Percentiles rank a stretch among this genome's conserved stretches.
Conservation (phyloP, 2,113 vertebrate species). For the Coregonus clupeaformis region DNA sequence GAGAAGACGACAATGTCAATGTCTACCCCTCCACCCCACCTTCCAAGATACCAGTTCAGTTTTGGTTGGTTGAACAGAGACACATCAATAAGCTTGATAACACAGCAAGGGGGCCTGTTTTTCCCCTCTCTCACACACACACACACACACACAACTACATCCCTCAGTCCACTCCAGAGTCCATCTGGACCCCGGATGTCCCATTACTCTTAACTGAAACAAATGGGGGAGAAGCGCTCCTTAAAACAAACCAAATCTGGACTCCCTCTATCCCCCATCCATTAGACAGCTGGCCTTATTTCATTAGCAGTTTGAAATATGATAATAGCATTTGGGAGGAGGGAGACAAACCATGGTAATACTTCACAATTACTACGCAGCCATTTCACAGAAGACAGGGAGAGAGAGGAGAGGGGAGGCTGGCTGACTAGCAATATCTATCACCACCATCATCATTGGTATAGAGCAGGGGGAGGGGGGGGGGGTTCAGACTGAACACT, state of each 20-base stretch:
- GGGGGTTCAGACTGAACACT: constrained; percentile 61
- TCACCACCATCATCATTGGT: constrained; percentile 67
- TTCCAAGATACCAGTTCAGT: too few species aligned
- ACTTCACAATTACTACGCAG: constrained; percentile 70
- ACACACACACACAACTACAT: not conserved
- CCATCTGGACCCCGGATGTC: constrained; percentile 21
- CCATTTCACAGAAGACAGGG: constrained; percentile 33
- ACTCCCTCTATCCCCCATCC: constrained; percentile 46
- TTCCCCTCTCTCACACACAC: not conserved
- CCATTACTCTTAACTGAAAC: constrained; percentile 19
- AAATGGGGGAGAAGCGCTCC: constrained; percentile 44
- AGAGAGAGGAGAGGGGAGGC: constrained; percentile 41
- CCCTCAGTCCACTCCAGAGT: constrained; percentile 5
- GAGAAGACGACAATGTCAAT: not conserved
- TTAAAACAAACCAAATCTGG: constrained; percentile 47
- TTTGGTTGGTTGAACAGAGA: not conserved
- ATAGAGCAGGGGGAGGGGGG: constrained; percentile 66
- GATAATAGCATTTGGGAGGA: constrained; percentile 74
- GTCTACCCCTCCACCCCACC: not conserved
- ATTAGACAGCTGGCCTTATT: constrained; percentile 72
- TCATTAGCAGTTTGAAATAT: constrained; percentile 79
- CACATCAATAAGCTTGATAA: not conserved
- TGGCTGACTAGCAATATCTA: constrained; percentile 54
- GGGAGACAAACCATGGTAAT: constrained; percentile 72
- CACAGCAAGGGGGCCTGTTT: not conserved